Base-by-base conservation (phyloP, 2,888 invertebrate species). In the Lochmaea capreae region DNA sequence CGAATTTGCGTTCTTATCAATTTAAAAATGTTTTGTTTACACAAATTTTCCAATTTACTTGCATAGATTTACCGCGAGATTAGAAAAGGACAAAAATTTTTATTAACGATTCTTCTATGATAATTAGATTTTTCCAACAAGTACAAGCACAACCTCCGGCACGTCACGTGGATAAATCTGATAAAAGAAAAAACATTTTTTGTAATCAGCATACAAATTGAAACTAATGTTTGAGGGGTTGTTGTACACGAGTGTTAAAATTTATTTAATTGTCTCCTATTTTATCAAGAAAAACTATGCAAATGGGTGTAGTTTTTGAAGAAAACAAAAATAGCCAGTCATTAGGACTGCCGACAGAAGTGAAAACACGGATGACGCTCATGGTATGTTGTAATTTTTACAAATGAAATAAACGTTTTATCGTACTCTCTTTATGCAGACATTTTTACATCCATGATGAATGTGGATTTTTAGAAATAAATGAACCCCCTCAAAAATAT, bases 161-260 rank as follows among this genome's bases (percentile, higher is more conserved):
- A 61, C 61, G 61, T 61, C 33, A 61, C 22, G 26, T 58, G 42
- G 61, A 65, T 49, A 52, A 26, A 65, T 52, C 65, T 65, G 65
- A 65, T 65, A 65, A 65, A 57, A 66, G 16, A 49, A 42, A 66
- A 66, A 66, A 39, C 33, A 54, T 54, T 66, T 66, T 66, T 66
- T 57, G 10, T 26, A 67, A 58, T 67, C 67, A 67, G 57, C 67
- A 67, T 58, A 67, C 57, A 67, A 67, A 67, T 67, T 58, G 58
- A 58, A 58, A 67, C 67, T 43, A 58, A 67, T 67, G 57, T 67
- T 54, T 54, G 22, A 54, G 33, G 67, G 58, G 67, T 59, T 67
- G 67, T 67, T 43, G 22, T 67, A 67, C 67, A 67, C 43, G 54
- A 67, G 67, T 67, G 67, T 67, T 67, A 67, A 67, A 67, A 67